These are phyloP conservation scores for Ciconia boyciana DNA, from an alignment of 2,113 vertebrate genomes.

Conservation along the genomic window DNA sequence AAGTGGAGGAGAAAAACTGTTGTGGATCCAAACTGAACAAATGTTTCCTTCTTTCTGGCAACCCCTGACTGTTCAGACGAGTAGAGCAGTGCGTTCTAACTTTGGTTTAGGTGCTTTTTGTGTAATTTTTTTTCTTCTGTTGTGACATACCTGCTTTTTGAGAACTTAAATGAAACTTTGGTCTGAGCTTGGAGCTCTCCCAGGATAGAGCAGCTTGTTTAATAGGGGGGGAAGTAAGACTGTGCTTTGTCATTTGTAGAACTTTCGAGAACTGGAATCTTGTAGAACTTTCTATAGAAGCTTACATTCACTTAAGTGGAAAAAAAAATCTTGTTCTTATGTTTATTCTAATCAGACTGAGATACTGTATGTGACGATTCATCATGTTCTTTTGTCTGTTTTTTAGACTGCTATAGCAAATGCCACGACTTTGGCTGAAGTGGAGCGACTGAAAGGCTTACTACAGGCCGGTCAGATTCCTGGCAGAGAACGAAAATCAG, in stretches of 20 bases:
- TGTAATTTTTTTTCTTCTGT: not conserved
- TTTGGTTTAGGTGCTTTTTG: not conserved
- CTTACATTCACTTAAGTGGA: not conserved
- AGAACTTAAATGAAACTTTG: not conserved
- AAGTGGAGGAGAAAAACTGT: not conserved
- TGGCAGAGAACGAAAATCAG: slow-evolving; percentile 84
- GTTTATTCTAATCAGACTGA: not conserved
- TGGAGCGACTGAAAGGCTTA: slow-evolving; percentile 91
- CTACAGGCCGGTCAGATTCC: slow-evolving; percentile 95
- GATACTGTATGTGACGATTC: not conserved
- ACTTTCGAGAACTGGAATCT: not conserved
- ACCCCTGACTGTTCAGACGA: not conserved
- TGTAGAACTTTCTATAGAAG: not conserved
- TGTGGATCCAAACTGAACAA: fast-evolving
- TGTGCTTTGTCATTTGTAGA: not conserved
- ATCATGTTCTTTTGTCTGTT: not conserved
- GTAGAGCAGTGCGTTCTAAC: not conserved
- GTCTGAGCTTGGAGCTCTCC: not conserved
- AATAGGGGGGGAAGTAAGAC: too few relatives aligned
- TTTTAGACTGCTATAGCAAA: slow-evolving; percentile 89
- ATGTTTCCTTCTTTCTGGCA: not conserved
- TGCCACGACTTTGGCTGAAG: slow-evolving; percentile 90
- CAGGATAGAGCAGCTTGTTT: not conserved
- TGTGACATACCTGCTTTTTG: not conserved
- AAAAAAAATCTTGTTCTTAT: not conserved